Conservation (phyloP, 2,888 invertebrate species). For the Ypsolopha scabrella region DNA sequence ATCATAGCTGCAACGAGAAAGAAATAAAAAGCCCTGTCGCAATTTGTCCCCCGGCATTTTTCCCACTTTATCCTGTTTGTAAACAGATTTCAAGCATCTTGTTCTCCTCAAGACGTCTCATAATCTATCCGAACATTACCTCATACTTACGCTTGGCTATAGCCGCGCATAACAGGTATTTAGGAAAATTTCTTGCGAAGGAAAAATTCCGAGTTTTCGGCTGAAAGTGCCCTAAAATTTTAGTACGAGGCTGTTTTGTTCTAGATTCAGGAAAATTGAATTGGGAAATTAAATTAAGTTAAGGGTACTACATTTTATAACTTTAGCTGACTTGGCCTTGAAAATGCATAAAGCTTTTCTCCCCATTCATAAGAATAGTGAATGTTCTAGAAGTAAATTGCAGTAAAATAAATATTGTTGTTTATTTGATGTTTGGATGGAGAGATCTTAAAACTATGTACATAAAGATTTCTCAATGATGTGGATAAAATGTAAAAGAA, state of each 20-base stretch:
- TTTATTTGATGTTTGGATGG: no score
- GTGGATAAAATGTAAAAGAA: no score
- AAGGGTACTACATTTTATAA: not conserved
- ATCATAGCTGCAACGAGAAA: no score
- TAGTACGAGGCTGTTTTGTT: not conserved
- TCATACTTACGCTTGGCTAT: not conserved
- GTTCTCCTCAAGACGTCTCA: constrained; percentile 20
- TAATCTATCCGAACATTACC: constrained; percentile 16
- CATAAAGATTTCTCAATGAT: no score
- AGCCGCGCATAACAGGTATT: not conserved
- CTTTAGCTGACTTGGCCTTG: no score
- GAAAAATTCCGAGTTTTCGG: not conserved
- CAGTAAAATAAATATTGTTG: no score
- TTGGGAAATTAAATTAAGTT: not conserved
- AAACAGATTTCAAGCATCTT: constrained; percentile 13
- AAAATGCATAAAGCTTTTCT: no score
- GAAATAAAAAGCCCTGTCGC: not conserved
- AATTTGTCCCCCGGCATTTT: constrained; percentile 7
- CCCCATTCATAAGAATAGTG: no score
- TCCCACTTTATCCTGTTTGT: constrained; percentile 12
- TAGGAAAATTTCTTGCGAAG: not conserved
- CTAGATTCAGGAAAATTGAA: not conserved
- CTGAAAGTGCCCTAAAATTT: not conserved
- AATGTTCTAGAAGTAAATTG: no score
- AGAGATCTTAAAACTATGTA: no score